These are phyloP conservation scores for Catharus fuscescens DNA, from an alignment of 2,113 vertebrate species.

Conservation along the genomic window DNA sequence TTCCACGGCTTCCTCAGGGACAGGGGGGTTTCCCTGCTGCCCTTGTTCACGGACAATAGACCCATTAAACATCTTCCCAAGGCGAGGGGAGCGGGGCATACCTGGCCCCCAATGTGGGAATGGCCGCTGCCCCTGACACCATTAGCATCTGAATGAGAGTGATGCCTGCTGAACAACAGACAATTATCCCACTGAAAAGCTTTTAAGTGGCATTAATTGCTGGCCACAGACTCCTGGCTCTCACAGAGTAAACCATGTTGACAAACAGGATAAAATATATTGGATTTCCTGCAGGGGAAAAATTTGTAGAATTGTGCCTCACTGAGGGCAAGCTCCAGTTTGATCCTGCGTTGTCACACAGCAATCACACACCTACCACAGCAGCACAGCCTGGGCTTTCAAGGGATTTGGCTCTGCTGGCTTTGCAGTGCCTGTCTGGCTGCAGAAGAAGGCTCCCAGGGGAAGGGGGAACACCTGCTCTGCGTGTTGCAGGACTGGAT, in stretches of 20 bases:
- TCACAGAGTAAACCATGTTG: constrained; percentile 32
- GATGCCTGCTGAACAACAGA: constrained; percentile 58
- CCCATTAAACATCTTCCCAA: constrained; percentile 30
- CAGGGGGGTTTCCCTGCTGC: not conserved
- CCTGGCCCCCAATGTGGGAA: constrained; percentile 60
- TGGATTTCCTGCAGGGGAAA: constrained; percentile 9
- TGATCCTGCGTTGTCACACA: not conserved
- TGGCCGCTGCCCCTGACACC: constrained; percentile 37
- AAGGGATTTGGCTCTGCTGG: not conserved
- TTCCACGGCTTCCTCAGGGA: constrained; percentile 57
- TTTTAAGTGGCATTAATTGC: constrained; percentile 72
- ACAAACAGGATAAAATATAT: constrained; percentile 47
- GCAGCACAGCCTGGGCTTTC: not conserved
- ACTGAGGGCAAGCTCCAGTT: not conserved
- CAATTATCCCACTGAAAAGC: constrained; percentile 66
- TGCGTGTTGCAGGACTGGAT: not conserved
- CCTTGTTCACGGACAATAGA: constrained; percentile 44
- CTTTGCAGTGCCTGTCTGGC: not conserved
- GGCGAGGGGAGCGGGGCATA: constrained; percentile 17
- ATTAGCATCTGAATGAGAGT: constrained; percentile 66
- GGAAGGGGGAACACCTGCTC: not conserved
- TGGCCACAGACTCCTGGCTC: not conserved
- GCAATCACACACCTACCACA: not conserved
- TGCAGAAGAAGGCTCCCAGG: not conserved
- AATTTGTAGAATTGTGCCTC: not conserved